Percentiles rank a stretch among this genome's conserved stretches.
Evolutionary conservation across 2,113 vertebrate genomes (phyloP).

Genomic region (Xyliphius kryptos): DNA sequence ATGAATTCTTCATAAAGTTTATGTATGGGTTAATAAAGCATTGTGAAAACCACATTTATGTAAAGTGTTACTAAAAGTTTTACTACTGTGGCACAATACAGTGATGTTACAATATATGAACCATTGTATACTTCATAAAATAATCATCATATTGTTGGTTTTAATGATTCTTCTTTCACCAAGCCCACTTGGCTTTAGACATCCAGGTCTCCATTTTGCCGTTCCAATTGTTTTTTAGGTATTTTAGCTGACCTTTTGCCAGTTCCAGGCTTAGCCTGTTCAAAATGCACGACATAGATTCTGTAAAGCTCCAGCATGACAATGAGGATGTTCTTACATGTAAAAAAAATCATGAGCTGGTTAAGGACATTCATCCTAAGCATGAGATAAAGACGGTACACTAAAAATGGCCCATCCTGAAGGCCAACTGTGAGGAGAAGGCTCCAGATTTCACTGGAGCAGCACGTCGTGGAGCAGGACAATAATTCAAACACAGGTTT

Average conservation of each 20-base stretch:
- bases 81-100: no score
- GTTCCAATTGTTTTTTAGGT: constrained; percentile 18
- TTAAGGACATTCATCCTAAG: constrained; percentile 60
- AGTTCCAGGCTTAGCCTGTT: constrained; percentile 16
- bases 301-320: constrained; percentile 67
- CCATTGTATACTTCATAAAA: background rate
- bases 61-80: no score
- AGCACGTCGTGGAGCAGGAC: constrained; percentile 43
- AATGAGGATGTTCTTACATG: constrained; percentile 68
- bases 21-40: no score
- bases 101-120: background rate
- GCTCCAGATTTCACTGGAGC: constrained; percentile 64
- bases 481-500: background rate
- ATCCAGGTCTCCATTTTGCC: constrained; percentile 16
- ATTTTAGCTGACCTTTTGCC: constrained; percentile 19
- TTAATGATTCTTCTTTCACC: background rate
- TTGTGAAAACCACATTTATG: no score
- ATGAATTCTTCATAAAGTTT: no score
- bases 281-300: constrained; percentile 59
- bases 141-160: no score
- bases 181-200: constrained; percentile 26
- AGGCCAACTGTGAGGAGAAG: constrained; percentile 62
- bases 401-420: constrained; percentile 66
- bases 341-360: constrained; percentile 71
- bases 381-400: constrained; percentile 66